phyloP scores from a whole-genome alignment of 2,113 vertebrate genomes.

The Pampusana beccarii region DNA sequence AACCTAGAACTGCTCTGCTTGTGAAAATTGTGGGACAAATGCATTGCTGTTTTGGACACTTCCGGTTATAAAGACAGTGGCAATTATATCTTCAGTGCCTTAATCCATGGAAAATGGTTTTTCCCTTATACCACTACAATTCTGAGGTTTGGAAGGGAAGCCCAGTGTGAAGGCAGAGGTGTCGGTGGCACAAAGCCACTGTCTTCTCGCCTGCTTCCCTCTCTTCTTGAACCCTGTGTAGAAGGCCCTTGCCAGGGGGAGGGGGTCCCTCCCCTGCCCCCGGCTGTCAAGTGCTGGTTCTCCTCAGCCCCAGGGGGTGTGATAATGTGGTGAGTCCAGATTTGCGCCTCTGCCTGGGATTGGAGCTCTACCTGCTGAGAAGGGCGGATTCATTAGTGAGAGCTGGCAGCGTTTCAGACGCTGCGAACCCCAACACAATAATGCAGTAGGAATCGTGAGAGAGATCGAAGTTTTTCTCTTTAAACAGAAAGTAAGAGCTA shows the following conservation, averaged over 20 bases:
- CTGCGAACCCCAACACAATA: neutral
- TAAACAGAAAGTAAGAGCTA: neutral
- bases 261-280: neutral
- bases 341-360: neutral
- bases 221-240: neutral
- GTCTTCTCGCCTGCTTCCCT: neutral
- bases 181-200: neutral
- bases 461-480: neutral
- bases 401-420: neutral
- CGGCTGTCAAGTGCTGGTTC: neutral
- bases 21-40: neutral
- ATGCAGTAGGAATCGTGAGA: neutral
- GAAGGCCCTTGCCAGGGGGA: neutral
- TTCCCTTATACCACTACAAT: neutral
- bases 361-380: neutral
- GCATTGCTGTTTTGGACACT: neutral
- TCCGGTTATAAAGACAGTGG: neutral
- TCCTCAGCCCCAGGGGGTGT: neutral
- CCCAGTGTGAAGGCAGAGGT: neutral
- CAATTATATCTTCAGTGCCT: neutral
- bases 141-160: neutral
- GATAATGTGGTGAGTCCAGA: neutral
- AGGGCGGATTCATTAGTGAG: accelerated
- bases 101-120: neutral
- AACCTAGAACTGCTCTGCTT: neutral